phyloP scores from a whole-genome alignment of 2,888 invertebrate species.

The Drosophila buzzatii region DNA sequence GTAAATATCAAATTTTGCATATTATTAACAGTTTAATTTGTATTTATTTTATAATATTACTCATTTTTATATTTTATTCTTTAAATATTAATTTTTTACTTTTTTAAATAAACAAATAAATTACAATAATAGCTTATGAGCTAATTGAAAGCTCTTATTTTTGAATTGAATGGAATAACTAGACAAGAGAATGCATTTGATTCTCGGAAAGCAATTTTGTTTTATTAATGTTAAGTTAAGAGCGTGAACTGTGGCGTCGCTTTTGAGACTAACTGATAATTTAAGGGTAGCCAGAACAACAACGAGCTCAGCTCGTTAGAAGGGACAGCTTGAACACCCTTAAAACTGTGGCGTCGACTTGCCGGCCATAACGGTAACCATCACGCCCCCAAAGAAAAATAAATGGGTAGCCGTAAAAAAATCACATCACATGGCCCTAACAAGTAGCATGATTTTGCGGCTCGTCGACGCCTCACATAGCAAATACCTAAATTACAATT shows the following conservation, averaged over 20 bases:
- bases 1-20: too few species aligned
- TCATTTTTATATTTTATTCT: too few species aligned
- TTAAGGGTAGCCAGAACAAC: slow-evolving; percentile 30
- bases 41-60: too few species aligned
- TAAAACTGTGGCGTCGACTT: slow-evolving; percentile 37
- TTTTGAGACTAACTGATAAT: slow-evolving; percentile 51
- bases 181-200: background rate
- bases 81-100: too few species aligned
- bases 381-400: slow-evolving; percentile 31
- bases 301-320: slow-evolving; percentile 28
- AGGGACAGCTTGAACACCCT: slow-evolving; percentile 9
- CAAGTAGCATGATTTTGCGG: slow-evolving; percentile 69
- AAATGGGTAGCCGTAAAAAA: slow-evolving; percentile 47
- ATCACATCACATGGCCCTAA: slow-evolving; percentile 73
- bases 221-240: slow-evolving; percentile 1
- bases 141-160: background rate
- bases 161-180: background rate
- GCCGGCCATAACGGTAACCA: slow-evolving; percentile 49
- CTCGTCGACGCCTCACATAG: slow-evolving; percentile 58
- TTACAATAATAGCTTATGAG: background rate
- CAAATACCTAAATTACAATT: slow-evolving; percentile 79
- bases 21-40: too few species aligned
- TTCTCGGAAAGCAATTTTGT: slow-evolving; percentile 36
- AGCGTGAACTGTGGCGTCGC: slow-evolving; percentile 22
- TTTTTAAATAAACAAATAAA: too few species aligned